Base-by-base conservation (phyloP, 2,888 invertebrate genomes). In the Trichopoda pennipes region DNA sequence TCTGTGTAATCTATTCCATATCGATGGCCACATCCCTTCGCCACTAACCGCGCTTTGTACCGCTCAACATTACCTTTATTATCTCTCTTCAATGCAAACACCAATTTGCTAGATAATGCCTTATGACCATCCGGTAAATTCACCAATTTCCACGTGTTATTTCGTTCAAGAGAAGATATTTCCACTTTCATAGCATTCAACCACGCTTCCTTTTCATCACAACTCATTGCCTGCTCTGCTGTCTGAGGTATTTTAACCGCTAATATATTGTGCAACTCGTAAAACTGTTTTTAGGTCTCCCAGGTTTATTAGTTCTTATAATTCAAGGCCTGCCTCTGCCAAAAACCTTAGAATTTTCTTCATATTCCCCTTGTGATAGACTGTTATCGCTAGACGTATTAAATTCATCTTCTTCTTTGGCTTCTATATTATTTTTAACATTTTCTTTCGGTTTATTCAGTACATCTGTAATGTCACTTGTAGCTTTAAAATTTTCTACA, bases 71-170 rank as follows among this genome's bases (percentile, higher is more conserved):
- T 44, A 28, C 69, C 44, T 14, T 56, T 7, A n/a, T n/a, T 44
- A 35, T 61, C 72, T 14, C 28, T 73, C 10, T 60, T 61, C 8
- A 77, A 16, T 16, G 70, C 70, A 68, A 66, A 82, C 2, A 73
- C 69, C 78, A 75, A 79, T 21, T 69, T 78, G 21, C 80, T 74
- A 12, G 64, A 47, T 2, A 79, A 69, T 16, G 56, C 69, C 21
- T 66, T 75, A 16, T 49, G 44, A 3, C 56, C 66, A 16, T 38
- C 10, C 0, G 83, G 82, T 3, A 73, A 55, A 19, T 82, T 72
- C 35, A 58, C 21, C 1, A 80, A 63, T 12, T 2, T 23, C 56
- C 56, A 35, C 2, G 19, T 58, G 1, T 58, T 23, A 58, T 47
- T 47, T 47, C 16, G 6, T n/a, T 47, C 47, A 47, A 47, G 47